A percentile compares a stretch with the other conserved stretches of the same genome.
Conservation (phyloP, 35 echinoderm and acorn worm species). For the Chiridota heheva region DNA sequence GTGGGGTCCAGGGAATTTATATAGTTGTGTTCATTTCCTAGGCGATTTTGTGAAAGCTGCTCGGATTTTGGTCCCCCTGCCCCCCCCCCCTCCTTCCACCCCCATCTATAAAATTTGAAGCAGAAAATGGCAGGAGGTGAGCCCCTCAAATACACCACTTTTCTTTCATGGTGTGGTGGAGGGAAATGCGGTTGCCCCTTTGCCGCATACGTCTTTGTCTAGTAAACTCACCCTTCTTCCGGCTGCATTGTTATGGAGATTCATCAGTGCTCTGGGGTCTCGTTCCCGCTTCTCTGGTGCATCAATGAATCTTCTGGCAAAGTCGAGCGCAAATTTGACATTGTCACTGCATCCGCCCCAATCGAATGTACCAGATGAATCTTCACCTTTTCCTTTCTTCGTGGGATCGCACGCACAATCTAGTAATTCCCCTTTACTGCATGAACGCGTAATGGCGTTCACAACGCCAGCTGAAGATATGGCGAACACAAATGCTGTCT, state of each 20-base stretch:
- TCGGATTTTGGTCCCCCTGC: too few relatives aligned
- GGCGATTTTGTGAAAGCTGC: too few relatives aligned
- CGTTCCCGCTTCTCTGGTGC: conserved; percentile 73
- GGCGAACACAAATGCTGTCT: conserved; percentile 86
- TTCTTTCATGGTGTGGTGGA: too few relatives aligned
- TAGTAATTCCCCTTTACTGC: conserved; percentile 83
- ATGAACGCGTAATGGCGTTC: conserved; percentile 78
- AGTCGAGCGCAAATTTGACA: conserved; percentile 85
- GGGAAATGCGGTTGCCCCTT: too few relatives aligned
- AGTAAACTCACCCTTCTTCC: conserved; percentile 82
- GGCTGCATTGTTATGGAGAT: conserved; percentile 89
- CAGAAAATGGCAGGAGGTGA: too few relatives aligned
- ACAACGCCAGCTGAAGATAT: conserved; percentile 90
- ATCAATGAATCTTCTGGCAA: conserved; percentile 75
- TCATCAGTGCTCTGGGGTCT: conserved; percentile 87
- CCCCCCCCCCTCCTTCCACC: too few relatives aligned
- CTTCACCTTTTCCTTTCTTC: conserved; percentile 58
- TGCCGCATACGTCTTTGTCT: too few relatives aligned
- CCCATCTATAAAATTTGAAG: too few relatives aligned
- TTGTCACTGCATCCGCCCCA: conserved; percentile 97
- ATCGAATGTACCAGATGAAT: conserved; percentile 70
- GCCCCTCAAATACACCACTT: too few relatives aligned
- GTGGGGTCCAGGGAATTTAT: too few relatives aligned
- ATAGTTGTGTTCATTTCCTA: too few relatives aligned
- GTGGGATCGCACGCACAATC: conserved; percentile 86